These are phyloP conservation scores for Aldrovandia affinis DNA, from an alignment of 2,797 vertebrate species.

Conservation along the genomic window DNA sequence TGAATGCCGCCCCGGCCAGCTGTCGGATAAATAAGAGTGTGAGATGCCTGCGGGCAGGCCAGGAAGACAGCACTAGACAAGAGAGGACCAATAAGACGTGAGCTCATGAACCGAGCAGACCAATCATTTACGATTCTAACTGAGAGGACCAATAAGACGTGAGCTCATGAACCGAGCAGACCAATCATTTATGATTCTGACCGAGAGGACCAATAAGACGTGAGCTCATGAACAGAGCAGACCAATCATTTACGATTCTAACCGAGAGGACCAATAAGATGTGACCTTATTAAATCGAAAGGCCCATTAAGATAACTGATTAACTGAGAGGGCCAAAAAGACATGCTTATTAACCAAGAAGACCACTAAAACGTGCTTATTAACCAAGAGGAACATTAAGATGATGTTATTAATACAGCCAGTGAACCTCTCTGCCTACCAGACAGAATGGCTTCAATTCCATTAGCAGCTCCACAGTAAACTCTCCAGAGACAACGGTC, in stretches of 20 bases:
- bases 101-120: no score
- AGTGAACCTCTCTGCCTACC: not conserved
- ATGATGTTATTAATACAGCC: not conserved
- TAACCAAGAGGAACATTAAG: not conserved
- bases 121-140: no score
- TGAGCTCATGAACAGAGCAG: not conserved
- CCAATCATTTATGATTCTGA: no score
- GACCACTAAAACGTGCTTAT: not conserved
- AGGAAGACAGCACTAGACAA: not conserved
- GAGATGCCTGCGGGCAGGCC: not conserved
- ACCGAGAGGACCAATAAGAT: not conserved
- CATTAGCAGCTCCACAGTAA: not conserved
- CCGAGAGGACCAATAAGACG: not conserved
- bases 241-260: no score
- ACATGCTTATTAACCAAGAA: not conserved
- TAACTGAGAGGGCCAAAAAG: not conserved
- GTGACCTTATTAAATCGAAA: not conserved
- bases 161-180: no score
- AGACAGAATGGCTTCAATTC: not conserved
- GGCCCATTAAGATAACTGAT: not conserved
- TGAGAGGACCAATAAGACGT: no score
- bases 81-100: no score
- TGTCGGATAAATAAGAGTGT: constrained; percentile 48
- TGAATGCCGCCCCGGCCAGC: constrained; percentile 89
- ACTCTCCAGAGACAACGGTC: not conserved